These are phyloP conservation scores for Bubo bubo DNA, from an alignment of 2,113 vertebrate species.

Conservation along the genomic window DNA sequence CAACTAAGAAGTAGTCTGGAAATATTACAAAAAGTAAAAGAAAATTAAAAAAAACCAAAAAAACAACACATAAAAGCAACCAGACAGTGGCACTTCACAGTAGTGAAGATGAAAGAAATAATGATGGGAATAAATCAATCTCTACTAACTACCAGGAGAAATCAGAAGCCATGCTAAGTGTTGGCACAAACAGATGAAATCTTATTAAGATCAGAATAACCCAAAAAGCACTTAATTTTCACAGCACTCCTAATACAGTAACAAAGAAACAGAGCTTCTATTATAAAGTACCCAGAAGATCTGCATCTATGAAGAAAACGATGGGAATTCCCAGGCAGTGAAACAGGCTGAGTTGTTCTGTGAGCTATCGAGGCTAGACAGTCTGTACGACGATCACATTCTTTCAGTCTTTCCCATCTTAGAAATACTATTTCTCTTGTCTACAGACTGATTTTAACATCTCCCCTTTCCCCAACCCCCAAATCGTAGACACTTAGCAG, in stretches of 20 bases:
- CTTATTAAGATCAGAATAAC: neutral
- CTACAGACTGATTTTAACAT: neutral
- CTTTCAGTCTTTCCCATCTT: neutral
- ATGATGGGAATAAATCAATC: neutral
- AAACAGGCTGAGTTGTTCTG: neutral
- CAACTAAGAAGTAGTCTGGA: neutral
- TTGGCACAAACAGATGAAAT: neutral
- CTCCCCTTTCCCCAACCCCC: rapidly evolving
- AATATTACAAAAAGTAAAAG: neutral
- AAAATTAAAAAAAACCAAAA: neutral
- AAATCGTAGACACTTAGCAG: neutral
- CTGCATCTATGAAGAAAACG: neutral
- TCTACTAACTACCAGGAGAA: neutral
- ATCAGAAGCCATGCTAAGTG: neutral
- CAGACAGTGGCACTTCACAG: neutral
- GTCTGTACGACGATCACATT: neutral
- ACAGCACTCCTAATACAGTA: neutral
- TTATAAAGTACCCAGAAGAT: neutral
- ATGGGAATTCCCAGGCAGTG: neutral
- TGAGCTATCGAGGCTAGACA: neutral
- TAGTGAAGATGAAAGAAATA: neutral
- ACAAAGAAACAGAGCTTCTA: neutral
- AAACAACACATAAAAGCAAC: neutral
- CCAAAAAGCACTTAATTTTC: neutral
- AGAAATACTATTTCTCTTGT: neutral